Conservation (phyloP, 2,888 invertebrate species). For the Tineola bisselliella region DNA sequence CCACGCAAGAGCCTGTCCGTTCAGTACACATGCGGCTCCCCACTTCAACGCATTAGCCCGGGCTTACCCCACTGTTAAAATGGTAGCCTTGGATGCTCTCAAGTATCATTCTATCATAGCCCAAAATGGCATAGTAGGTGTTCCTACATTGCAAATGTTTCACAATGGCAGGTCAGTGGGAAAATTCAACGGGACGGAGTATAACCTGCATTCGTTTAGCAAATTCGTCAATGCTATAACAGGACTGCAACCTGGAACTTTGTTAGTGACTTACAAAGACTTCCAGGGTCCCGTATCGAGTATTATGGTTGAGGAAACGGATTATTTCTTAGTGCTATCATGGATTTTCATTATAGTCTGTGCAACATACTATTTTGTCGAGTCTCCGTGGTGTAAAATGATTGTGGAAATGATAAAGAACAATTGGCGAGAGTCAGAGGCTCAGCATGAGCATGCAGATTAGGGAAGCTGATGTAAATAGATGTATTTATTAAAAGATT, state of each 20-base stretch:
- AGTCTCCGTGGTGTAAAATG: constrained; percentile 80
- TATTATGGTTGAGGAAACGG: constrained; percentile 78
- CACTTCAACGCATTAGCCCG: constrained; percentile 90
- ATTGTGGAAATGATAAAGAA: constrained; percentile 85
- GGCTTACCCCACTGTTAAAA: constrained; percentile 85
- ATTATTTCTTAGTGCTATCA: constrained; percentile 82
- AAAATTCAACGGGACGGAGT: constrained; percentile 84
- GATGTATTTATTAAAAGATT: not conserved
- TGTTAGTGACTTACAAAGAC: constrained; percentile 77
- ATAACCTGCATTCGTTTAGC: constrained; percentile 80
- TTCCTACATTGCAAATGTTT: constrained; percentile 88
- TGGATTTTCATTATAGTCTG: constrained; percentile 87
- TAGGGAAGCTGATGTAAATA: constrained; percentile 30
- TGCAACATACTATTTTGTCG: constrained; percentile 77
- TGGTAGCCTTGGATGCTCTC: constrained; percentile 90
- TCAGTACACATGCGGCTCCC: constrained; percentile 89
- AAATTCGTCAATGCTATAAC: constrained; percentile 82
- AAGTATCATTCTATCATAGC: constrained; percentile 86
- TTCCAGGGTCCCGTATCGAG: constrained; percentile 84
- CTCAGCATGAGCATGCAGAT: constrained; percentile 80
- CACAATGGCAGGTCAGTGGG: constrained; percentile 88
- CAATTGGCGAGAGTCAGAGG: constrained; percentile 89
- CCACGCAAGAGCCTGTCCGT: constrained; percentile 89
- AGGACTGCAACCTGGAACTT: constrained; percentile 71
- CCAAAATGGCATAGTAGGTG: constrained; percentile 89